A percentile compares a stretch with the other conserved stretches of the same genome.
Conservation (phyloP, 2,113 vertebrate species). For the Epinephelus fuscoguttatus region DNA sequence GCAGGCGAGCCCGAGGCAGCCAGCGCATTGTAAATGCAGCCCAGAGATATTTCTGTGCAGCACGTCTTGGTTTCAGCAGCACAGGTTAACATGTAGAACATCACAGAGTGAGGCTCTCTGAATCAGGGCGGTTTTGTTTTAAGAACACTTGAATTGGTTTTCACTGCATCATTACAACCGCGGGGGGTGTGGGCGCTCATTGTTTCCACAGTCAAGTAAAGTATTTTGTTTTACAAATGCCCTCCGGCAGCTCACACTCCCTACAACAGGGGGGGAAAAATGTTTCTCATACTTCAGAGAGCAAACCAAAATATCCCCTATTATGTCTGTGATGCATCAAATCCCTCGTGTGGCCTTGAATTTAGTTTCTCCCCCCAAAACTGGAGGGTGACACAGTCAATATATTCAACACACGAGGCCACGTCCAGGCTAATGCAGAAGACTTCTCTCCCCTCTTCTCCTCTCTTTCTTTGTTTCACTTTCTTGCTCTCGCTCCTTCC, state of each 20-base stretch:
- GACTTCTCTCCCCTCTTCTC: slow-evolving; percentile 42
- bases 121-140: slow-evolving; percentile 54
- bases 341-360: slow-evolving; percentile 72
- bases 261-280: slow-evolving; percentile 27
- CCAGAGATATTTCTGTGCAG: slow-evolving; percentile 24
- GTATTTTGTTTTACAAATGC: slow-evolving; percentile 82
- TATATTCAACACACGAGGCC: slow-evolving; percentile 77
- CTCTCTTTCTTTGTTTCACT: slow-evolving; percentile 60
- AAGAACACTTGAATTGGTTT: slow-evolving; percentile 60
- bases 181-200: slow-evolving; percentile 64
- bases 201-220: slow-evolving; percentile 75
- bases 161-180: slow-evolving; percentile 72
- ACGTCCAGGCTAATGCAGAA: slow-evolving; percentile 53
- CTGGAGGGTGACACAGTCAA: slow-evolving; percentile 74
- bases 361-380: slow-evolving; percentile 68
- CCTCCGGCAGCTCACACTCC: slow-evolving; percentile 67
- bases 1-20: slow-evolving; percentile 44
- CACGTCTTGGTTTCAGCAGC: slow-evolving; percentile 46
- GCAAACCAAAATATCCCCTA: slow-evolving; percentile 77
- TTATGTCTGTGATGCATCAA: slow-evolving; percentile 79
- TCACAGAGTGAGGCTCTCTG: slow-evolving; percentile 25
- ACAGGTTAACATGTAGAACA: slow-evolving; percentile 44
- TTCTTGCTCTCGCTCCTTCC: slow-evolving; percentile 39
- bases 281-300: slow-evolving; percentile 71
- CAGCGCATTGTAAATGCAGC: slow-evolving; percentile 27